phyloP scores from a whole-genome alignment of 2,888 invertebrate genomes.

The Watsonalla binaria region DNA sequence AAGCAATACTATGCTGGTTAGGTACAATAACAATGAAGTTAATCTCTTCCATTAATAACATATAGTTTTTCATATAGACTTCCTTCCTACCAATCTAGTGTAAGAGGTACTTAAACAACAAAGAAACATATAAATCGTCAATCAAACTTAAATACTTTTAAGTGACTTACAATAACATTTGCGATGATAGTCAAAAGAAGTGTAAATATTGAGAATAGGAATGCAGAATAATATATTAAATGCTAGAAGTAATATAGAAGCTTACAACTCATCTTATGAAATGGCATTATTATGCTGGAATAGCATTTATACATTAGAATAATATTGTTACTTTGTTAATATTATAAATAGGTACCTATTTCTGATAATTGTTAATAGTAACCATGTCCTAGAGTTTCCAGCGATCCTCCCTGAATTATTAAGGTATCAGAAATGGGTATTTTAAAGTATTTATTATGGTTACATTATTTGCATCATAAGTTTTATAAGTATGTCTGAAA shows the following conservation, averaged over 20 bases:
- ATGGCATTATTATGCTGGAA: constrained; percentile 1
- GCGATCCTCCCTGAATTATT: background rate
- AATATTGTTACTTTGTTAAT: background rate
- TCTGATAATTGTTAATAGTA: background rate
- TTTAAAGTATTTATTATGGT: background rate
- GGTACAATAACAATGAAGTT: too few relatives aligned
- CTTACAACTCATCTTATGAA: constrained; percentile 1
- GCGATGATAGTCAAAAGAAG: background rate
- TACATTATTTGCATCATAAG: too few relatives aligned
- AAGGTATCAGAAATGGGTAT: background rate
- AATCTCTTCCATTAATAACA: too few relatives aligned
- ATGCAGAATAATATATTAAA: background rate
- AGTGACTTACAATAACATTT: too few relatives aligned
- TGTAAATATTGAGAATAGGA: background rate
- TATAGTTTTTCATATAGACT: too few relatives aligned
- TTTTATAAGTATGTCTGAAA: too few relatives aligned
- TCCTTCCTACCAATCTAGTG: too few relatives aligned
- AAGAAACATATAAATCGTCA: too few relatives aligned
- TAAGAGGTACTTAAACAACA: too few relatives aligned
- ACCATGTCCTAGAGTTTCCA: too few relatives aligned
- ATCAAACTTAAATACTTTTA: too few relatives aligned
- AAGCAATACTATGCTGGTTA: too few relatives aligned
- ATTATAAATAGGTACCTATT: background rate
- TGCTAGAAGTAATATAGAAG: background rate
- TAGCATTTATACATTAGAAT: background rate